These are phyloP conservation scores for Spondyliosoma cantharus DNA, from an alignment of 2,797 vertebrate genomes.

Conservation along the genomic window DNA sequence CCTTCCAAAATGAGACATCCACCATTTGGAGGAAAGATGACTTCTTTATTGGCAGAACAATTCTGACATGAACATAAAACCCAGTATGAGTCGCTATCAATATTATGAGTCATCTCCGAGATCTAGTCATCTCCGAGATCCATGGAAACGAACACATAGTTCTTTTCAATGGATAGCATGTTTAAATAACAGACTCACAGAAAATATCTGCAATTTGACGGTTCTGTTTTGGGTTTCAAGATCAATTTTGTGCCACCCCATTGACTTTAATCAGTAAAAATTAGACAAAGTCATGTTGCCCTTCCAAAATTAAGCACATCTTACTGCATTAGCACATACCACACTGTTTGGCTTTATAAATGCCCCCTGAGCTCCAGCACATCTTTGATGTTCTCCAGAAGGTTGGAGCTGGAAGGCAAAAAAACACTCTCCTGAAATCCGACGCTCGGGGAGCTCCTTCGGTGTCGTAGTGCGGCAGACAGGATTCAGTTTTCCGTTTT, in stretches of 20 bases:
- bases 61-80: conserved; percentile 25
- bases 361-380: neutral
- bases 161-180: neutral
- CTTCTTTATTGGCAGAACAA: conserved; percentile 4
- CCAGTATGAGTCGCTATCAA: neutral
- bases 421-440: neutral
- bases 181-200: neutral
- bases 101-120: conserved; percentile 9
- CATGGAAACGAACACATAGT: neutral
- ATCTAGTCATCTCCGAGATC: conserved; percentile 8
- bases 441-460: neutral
- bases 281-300: neutral
- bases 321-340: no score
- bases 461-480: neutral
- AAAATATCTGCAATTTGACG: neutral
- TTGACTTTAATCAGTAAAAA: neutral
- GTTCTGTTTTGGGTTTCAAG: neutral
- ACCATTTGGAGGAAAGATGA: conserved; percentile 20
- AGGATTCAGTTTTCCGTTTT: neutral
- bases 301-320: neutral
- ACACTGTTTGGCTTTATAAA: neutral
- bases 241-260: neutral
- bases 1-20: neutral
- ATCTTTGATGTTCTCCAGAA: neutral
- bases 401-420: neutral